Evolutionary conservation across 2,113 vertebrate genomes (phyloP).

Genomic region (Triplophysa siluroides): DNA sequence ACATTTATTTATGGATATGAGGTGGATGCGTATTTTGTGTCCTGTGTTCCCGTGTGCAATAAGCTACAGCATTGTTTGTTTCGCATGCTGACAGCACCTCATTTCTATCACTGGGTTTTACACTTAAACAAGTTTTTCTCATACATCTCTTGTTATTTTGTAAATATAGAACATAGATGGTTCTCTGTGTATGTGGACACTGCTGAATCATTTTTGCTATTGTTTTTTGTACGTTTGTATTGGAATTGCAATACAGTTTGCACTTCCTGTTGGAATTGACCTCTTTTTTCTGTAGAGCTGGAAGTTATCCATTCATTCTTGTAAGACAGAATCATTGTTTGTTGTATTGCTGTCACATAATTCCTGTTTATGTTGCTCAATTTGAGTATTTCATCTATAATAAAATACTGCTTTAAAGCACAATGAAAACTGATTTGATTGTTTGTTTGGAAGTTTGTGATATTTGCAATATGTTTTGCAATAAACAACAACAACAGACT

Average conservation of each 20-base stretch:
- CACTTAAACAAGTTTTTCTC: not conserved
- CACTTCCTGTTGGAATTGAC: not conserved
- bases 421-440: not conserved
- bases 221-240: conserved; percentile 15
- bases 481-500: no score
- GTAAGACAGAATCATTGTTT: not conserved
- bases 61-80: conserved; percentile 43
- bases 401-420: conserved; percentile 29
- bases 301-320: not conserved
- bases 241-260: conserved; percentile 4
- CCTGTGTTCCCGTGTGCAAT: conserved; percentile 10
- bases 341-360: not conserved
- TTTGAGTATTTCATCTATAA: conserved; percentile 29
- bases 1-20: not conserved
- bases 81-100: conserved; percentile 7
- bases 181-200: not conserved
- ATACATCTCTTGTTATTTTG: not conserved
- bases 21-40: conserved; percentile 11
- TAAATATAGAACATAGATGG: not conserved
- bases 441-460: not conserved
- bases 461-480: not conserved
- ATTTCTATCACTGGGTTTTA: conserved; percentile 30
- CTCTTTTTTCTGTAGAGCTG: conserved; percentile 35
- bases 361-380: conserved; percentile 22
- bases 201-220: conserved; percentile 22